These are phyloP conservation scores for Wasmannia auropunctata DNA, from an alignment of 1,140 invertebrate genomes.

Conservation along the genomic window DNA sequence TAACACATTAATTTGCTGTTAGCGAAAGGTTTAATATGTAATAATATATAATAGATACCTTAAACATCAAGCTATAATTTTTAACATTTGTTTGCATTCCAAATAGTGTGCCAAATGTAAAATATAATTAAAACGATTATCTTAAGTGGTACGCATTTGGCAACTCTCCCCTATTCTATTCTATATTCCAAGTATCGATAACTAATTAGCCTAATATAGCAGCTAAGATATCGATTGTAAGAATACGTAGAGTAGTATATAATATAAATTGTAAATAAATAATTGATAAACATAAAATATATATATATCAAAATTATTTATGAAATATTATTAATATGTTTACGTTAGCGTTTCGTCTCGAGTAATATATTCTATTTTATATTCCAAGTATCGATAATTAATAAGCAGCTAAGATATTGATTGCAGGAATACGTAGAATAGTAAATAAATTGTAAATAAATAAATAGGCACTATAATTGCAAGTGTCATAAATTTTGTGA, in stretches of 20 bases:
- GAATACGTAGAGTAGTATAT: not conserved
- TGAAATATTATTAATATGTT: not conserved
- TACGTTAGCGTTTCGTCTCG: not conserved
- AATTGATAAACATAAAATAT: too few species aligned
- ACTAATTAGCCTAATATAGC: not conserved
- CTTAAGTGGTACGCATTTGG: too few species aligned
- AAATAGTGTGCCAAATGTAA: too few species aligned
- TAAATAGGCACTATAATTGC: not conserved
- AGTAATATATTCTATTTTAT: not conserved
- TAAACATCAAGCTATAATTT: too few species aligned
- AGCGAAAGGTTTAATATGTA: too few species aligned
- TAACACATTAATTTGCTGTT: too few species aligned
- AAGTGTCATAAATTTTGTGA: not conserved
- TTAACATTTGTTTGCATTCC: too few species aligned
- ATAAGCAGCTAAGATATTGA: not conserved
- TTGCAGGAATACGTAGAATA: not conserved
- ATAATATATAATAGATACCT: too few species aligned
- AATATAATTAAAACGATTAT: too few species aligned
- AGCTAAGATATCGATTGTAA: not conserved
- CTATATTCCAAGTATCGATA: not conserved
- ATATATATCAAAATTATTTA: not conserved
- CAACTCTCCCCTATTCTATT: too few species aligned
- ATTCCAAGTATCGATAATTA: not conserved
- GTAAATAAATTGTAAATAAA: not conserved
- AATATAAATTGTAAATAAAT: not conserved